Evolutionary conservation across 2,113 vertebrate genomes (phyloP), one percentile per base, ranked within the genome.

Genomic region (Garra rufa): DNA sequence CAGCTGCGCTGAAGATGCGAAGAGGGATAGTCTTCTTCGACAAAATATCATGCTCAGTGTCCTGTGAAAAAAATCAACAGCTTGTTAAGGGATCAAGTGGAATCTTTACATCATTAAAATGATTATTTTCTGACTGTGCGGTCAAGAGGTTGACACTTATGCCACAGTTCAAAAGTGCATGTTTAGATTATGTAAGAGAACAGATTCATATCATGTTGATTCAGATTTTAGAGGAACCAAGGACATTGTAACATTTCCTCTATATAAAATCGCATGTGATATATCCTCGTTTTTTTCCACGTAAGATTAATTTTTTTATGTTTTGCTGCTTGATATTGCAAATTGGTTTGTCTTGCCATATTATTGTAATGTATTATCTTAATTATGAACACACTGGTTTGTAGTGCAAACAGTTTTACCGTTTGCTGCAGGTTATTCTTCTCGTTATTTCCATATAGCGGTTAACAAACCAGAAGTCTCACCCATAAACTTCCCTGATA

Each of bases 1-100:
- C 94, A 48, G 90, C 92, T 0, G 93, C 92, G 8, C 89, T 92
- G 88, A 93, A 94, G 55, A 94, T 73, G 9, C 92, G 89, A 10
- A 90, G 83, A 19, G 90, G 85, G 2, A 84, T 46, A 0, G 86
- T 57, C 84, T 94, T 94, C 84, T 92, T 92, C n/a, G 88, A 83
- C 17, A 88, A 86, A 52, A 81, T 61, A n/a, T 55, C 88, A 28
- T 82, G 43, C 76, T 90, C 89, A 6, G 11, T 19, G 59, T 94
- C 92, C 92, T 95, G 21, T 14, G 76, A 59, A 30, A 38, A 77
- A 19, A 24, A 26, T 48, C 11, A 48, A 65, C 9, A 30, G 52
- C 6, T 76, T 34, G 14, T 44, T 11, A 44, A 52, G 15, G 26
- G 46, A 75, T 30, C 73, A 50, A 19, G 24, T 48, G 46, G 13